Evolutionary conservation across 2,113 vertebrate genomes (phyloP), one percentile per base, ranked within the genome.

Genomic region (Saccopteryx leptura): DNA sequence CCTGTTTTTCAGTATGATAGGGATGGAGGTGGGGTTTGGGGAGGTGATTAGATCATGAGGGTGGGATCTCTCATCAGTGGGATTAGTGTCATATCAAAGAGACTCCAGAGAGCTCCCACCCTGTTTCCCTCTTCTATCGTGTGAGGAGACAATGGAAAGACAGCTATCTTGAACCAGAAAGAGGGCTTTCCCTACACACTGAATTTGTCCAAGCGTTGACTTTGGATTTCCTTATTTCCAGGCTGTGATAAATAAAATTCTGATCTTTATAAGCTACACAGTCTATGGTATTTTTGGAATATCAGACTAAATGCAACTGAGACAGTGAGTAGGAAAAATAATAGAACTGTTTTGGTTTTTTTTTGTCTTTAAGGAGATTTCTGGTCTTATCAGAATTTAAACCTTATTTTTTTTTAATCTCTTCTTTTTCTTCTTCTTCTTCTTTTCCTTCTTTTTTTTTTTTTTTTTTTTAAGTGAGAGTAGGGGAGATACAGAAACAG

Each of bases 341-440:
- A 80, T 21, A 82, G 46, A 83, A 71, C n/a, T 82, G 1, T 23
- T 7, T 66, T 52, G 21, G 4, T 85, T 11, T 2, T 39, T 78
- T 24, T 88, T 72, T 74, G 28, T 90, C 63, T 82, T 78, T 94
- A 52, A 33, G 85, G 68, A 82, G 14, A 4, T 6, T 74, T 39
- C 58, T 80, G 23, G 13, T 52, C 61, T 39, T 21, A 71, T 54
- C 60, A 60, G 58, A 11, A 56, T 58, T 63, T 52, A 60, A 31
- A 63, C 58, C 50, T 65, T 33, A 33, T 60, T 72, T 90, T 82
- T 21, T 86, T 81, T 54, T 66, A 1, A 1, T 63, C 56, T 79
- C 39, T 69, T 78, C 26, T 39, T 39, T 3, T 39, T 39, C 3
- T 39, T 39, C 39, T 39, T 39, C 39, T 39, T 39, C 39, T 39